A percentile compares a stretch with the other conserved stretches of the same genome.
These are phyloP conservation scores for Drymodes brunneopygia DNA, from an alignment of 2,113 vertebrate genomes.

Conservation along the genomic window DNA sequence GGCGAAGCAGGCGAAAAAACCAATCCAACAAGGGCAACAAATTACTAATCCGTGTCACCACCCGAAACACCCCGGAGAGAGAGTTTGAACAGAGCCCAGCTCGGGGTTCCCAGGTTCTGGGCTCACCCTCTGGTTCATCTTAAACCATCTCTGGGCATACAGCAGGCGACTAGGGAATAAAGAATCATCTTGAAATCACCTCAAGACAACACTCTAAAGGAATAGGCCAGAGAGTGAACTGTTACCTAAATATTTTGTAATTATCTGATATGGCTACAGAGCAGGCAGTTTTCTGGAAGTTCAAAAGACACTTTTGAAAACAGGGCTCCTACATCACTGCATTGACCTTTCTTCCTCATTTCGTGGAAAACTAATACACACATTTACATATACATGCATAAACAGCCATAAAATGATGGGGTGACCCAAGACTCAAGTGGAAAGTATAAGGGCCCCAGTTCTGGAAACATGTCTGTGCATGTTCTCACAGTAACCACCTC, in stretches of 20 bases:
- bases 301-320: background rate
- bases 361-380: background rate
- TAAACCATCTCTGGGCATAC: background rate
- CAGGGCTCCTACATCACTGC: background rate
- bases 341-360: background rate
- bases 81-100: background rate
- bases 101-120: background rate
- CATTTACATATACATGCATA: background rate
- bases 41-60: fast-evolving
- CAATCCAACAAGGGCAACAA: fast-evolving
- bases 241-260: background rate
- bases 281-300: background rate
- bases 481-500: background rate
- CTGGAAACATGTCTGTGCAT: background rate
- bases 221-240: background rate
- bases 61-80: fast-evolving
- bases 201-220: background rate
- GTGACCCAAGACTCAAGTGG: background rate
- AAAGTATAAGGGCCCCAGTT: background rate
- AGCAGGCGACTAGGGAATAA: background rate
- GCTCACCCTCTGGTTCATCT: background rate
- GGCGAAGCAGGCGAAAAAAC: background rate
- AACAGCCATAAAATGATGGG: background rate
- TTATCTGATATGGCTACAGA: background rate
- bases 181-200: background rate